Conservation (phyloP, 2,888 invertebrate genomes). For the Nomada goodeniana region DNA sequence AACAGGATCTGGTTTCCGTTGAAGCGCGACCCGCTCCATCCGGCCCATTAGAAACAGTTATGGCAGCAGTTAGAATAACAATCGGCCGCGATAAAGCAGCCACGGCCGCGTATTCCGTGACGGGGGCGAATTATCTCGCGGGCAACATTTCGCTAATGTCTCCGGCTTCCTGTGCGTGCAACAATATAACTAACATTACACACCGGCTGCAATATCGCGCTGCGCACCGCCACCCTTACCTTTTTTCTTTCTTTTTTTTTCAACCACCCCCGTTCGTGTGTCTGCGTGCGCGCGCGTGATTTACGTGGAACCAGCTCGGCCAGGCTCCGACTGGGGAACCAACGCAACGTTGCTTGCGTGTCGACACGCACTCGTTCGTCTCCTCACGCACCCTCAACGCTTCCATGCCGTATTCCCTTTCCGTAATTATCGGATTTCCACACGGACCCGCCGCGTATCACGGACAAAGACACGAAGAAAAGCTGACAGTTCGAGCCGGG, state of each 20-base stretch:
- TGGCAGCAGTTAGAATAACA: slow-evolving; percentile 60
- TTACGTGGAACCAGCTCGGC: slow-evolving; percentile 54
- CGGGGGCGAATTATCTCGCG: slow-evolving; percentile 60
- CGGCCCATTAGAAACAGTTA: slow-evolving; percentile 56
- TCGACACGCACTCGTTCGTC: slow-evolving; percentile 61
- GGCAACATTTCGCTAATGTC: slow-evolving; percentile 63
- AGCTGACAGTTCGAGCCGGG: slow-evolving; percentile 58
- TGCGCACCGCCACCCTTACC: slow-evolving; percentile 29
- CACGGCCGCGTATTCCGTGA: slow-evolving; percentile 53
- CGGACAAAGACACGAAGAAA: slow-evolving; percentile 41
- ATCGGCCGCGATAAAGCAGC: slow-evolving; percentile 48
- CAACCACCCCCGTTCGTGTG: slow-evolving; percentile 9
- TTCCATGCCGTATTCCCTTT: slow-evolving; percentile 57
- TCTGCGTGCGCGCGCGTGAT: slow-evolving; percentile 52
- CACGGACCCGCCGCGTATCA: slow-evolving; percentile 51
- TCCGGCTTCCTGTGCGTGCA: slow-evolving; percentile 65
- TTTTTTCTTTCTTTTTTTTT: slow-evolving; percentile 1
- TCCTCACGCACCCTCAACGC: slow-evolving; percentile 61
- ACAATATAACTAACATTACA: slow-evolving; percentile 58
- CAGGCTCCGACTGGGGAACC: slow-evolving; percentile 37
- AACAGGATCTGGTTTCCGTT: slow-evolving; percentile 46
- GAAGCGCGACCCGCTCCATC: slow-evolving; percentile 40
- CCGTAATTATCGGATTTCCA: slow-evolving; percentile 77
- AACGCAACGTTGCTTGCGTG: slow-evolving; percentile 59
- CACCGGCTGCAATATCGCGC: slow-evolving; percentile 52